Conservation (phyloP, 92 coral and sea anemone species). For the Porites divaricata region DNA sequence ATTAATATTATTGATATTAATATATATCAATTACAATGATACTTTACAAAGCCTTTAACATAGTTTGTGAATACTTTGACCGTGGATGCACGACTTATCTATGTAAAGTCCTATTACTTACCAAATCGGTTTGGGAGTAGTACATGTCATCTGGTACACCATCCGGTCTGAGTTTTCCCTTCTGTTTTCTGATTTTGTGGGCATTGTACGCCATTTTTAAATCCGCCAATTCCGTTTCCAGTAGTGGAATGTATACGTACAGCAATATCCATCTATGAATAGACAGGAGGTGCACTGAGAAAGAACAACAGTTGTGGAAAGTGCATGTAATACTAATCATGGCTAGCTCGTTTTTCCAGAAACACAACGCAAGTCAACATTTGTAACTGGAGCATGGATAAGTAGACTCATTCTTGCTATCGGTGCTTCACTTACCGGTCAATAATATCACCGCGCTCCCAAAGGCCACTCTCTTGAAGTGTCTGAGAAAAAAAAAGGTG, state of each 20-base stretch:
- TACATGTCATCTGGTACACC: conserved; percentile 62
- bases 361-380: too few species aligned
- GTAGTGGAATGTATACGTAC: conserved; percentile 48
- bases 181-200: conserved; percentile 43
- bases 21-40: not conserved
- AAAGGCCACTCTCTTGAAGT: conserved; percentile 10
- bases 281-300: too few species aligned
- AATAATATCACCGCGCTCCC: conserved; percentile 19
- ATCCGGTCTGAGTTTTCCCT: conserved; percentile 43
- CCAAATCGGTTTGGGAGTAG: conserved; percentile 53
- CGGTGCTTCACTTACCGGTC: conserved; percentile 25
- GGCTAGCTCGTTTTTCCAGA: not conserved
- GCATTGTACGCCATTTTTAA: conserved; percentile 46
- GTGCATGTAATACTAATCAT: too few species aligned
- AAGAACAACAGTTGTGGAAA: too few species aligned
- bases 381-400: too few species aligned
- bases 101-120: conserved; percentile 17
- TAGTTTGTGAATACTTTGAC: conserved; percentile 18
- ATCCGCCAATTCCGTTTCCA: conserved; percentile 39
- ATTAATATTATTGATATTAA: not conserved
- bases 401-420: not conserved
- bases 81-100: conserved; percentile 1
- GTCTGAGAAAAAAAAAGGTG: conserved; percentile 7
- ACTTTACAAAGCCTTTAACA: not conserved
- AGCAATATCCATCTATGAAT: conserved; percentile 38